Conservation (phyloP, 2,797 vertebrate genomes). For the Parauchenoglanis punctatus region DNA sequence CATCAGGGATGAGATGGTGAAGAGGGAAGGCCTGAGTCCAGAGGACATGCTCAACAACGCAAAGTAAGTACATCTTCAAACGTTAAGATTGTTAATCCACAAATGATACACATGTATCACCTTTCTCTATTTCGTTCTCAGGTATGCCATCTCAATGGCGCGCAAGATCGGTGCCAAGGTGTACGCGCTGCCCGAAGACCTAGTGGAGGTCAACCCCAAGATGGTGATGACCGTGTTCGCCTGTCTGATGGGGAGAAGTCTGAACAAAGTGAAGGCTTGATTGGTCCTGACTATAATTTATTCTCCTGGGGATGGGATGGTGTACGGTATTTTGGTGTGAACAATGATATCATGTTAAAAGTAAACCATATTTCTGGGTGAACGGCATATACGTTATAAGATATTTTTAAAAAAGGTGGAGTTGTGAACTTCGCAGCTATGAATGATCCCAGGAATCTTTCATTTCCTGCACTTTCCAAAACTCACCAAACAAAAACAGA, state of each 20-base stretch:
- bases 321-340: background rate
- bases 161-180: slow-evolving; percentile 95
- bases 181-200: slow-evolving; percentile 92
- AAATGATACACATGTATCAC: slow-evolving; percentile 27
- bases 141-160: slow-evolving; percentile 94
- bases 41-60: slow-evolving; percentile 82
- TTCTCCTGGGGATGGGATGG: background rate
- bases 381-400: background rate
- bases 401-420: background rate
- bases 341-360: background rate
- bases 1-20: slow-evolving; percentile 88
- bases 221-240: slow-evolving; percentile 99
- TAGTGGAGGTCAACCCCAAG: slow-evolving; percentile 95
- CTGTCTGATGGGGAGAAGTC: slow-evolving; percentile 90
- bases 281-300: slow-evolving; percentile 21
- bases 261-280: slow-evolving; percentile 78
- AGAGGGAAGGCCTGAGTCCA: slow-evolving; percentile 74
- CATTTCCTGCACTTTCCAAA: background rate
- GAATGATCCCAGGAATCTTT: background rate
- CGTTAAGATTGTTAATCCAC: slow-evolving; percentile 43
- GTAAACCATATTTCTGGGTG: background rate
- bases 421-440: background rate
- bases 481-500: background rate
- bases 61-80: slow-evolving; percentile 76
- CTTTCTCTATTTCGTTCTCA: slow-evolving; percentile 67